Evolutionary conservation across 2,888 invertebrate genomes (phyloP), one percentile per base, ranked within the genome.

Genomic region (Lordiphosa fenestrarum): DNA sequence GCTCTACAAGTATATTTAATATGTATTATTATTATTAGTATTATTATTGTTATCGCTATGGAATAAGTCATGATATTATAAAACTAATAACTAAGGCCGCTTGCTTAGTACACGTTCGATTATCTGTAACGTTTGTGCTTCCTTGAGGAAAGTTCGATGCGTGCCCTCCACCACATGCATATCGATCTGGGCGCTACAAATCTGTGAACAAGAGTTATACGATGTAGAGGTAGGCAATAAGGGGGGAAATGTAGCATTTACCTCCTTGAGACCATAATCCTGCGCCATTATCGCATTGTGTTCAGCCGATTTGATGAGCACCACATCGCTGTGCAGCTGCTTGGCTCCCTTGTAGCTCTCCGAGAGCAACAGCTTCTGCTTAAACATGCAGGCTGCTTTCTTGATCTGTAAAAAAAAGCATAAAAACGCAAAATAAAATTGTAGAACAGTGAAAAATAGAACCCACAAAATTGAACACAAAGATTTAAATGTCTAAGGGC

Each of bases 211-310:
- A 15, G 3, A 13, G 15, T 36, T 13, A 0, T 6, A 12, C 10
- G 2, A 21, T 5, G 12, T 2, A 13, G 9, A 2, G 35, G 6
- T n/a, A 33, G 6, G 9, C 3, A 30, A 30, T 9, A 10, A 7
- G 2, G 2, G 9, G 4, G 5, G 1, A n/a, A n/a, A 2, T 13
- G 6, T 6, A 9, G 41, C 4, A 30, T 91, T 92, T 91, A 97
- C 97, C 90, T 94, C 92, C 80, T 93, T 92, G 73, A 99, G 92
- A 54, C 96, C 97, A 90, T 98, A 99, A 90, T 98, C 98, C 73
- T 94, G 92, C 65, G 93, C 94, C 73, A 97, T 91, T 76, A 94
- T 92, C 64, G 95, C 94, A 88, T 94, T 95, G 90, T 95, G 96
- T 88, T 97, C 95, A 75, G 93, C 93, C 57, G 98, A 97, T 87